Conservation (phyloP, 2,888 invertebrate species). For the Habrosyne pyritoides region DNA sequence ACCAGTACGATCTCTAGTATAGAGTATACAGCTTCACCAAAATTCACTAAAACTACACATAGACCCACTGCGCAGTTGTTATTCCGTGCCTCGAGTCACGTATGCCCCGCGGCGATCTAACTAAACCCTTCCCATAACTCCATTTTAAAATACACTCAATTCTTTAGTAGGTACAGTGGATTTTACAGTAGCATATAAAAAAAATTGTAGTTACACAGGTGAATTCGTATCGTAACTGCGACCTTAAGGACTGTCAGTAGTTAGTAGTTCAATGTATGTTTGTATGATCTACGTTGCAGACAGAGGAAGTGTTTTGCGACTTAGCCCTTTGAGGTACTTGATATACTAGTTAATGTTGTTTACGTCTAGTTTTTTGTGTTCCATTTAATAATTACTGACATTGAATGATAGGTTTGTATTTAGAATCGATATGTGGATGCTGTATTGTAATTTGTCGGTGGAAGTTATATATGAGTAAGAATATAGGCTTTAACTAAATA, state of each 20-base stretch:
- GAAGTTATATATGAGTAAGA: no score
- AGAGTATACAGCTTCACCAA: background rate
- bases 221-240: background rate
- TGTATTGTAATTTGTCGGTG: no score
- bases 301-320: conserved; percentile 1
- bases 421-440: background rate
- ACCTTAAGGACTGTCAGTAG: background rate
- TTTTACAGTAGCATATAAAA: background rate
- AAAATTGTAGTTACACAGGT: background rate
- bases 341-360: background rate
- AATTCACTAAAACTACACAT: background rate
- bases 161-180: background rate
- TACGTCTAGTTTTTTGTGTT: background rate
- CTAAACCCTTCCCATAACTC: background rate
- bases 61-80: conserved; percentile 13
- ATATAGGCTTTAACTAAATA: no score
- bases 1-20: background rate
- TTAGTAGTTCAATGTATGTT: no score
- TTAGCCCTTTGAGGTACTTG: background rate
- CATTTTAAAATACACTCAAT: background rate
- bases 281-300: background rate
- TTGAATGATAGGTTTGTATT: background rate
- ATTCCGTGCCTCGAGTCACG: conserved; percentile 25
- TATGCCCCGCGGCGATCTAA: conserved; percentile 15
- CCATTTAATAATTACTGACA: background rate